Percentiles rank a stretch among this genome's conserved stretches.
Evolutionary conservation across 2,797 vertebrate species (phyloP).

Genomic region (Ibycter americanus): DNA sequence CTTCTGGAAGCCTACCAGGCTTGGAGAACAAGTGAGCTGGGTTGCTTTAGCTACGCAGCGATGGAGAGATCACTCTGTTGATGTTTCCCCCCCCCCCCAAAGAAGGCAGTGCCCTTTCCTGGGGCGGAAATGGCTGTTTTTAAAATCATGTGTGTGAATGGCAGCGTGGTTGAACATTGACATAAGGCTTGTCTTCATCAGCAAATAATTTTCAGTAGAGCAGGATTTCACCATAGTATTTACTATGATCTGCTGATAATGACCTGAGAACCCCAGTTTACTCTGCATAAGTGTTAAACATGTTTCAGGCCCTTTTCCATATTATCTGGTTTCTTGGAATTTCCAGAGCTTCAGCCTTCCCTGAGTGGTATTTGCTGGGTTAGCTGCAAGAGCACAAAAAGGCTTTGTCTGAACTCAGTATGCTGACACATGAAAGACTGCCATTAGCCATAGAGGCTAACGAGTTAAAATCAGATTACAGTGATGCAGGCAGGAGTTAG

Average conservation of each 20-base stretch:
- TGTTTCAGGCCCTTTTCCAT: background rate
- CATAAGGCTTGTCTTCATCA: background rate
- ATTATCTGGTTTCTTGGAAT: background rate
- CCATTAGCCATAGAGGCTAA: background rate
- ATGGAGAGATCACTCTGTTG: background rate
- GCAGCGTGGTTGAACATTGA: background rate
- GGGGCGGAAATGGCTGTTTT: background rate
- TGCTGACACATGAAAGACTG: background rate
- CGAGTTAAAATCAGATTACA: background rate
- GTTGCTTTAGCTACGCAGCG: background rate
- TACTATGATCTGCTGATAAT: background rate
- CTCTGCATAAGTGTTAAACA: background rate
- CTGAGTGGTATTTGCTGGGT: background rate
- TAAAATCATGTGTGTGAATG: background rate
- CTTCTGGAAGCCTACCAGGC: background rate
- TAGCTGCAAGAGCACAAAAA: background rate
- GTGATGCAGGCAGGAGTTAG: background rate
- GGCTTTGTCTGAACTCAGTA: background rate
- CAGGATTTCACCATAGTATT: background rate
- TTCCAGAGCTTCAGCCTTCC: background rate
- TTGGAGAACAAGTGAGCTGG: background rate
- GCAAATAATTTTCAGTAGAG: background rate
- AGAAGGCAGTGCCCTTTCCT: background rate
- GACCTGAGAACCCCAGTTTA: background rate
- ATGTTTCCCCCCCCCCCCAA: accelerated